Evolutionary conservation across 2,113 vertebrate species (phyloP).

Genomic region (Nyctereutes procyonoides): DNA sequence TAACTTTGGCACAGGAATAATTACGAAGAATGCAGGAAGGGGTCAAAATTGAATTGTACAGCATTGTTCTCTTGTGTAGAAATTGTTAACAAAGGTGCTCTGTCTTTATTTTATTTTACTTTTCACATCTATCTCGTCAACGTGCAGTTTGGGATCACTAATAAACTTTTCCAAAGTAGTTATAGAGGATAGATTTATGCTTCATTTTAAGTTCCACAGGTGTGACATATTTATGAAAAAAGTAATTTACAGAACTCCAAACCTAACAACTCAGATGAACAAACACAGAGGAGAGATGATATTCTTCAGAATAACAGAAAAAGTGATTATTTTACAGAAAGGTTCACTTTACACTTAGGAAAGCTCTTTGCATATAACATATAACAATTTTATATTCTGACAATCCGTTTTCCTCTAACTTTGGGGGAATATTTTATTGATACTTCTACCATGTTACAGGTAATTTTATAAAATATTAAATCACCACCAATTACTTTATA

Average conservation of each 20-base stretch:
- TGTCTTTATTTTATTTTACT: conserved; percentile 17
- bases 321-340: neutral
- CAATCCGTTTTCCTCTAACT: neutral
- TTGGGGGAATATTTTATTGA: conserved; percentile 17
- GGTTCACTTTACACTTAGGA: neutral
- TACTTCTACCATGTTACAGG: neutral
- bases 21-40: neutral
- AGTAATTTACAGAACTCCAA: neutral
- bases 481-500: conserved; percentile 14
- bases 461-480: conserved; percentile 42
- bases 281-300: neutral
- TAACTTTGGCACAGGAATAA: neutral
- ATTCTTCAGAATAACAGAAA: neutral
- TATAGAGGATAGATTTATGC: neutral
- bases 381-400: conserved; percentile 21
- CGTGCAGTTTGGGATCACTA: neutral
- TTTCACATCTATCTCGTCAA: neutral
- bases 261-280: neutral
- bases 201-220: neutral
- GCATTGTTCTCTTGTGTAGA: neutral
- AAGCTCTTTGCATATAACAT: neutral
- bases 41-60: neutral
- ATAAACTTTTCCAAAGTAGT: conserved; percentile 31
- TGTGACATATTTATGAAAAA: conserved; percentile 35
- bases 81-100: neutral